Evolutionary conservation across 2,888 invertebrate species (phyloP), one percentile per base, ranked within the genome.

Genomic region (Drosophila neutralis): DNA sequence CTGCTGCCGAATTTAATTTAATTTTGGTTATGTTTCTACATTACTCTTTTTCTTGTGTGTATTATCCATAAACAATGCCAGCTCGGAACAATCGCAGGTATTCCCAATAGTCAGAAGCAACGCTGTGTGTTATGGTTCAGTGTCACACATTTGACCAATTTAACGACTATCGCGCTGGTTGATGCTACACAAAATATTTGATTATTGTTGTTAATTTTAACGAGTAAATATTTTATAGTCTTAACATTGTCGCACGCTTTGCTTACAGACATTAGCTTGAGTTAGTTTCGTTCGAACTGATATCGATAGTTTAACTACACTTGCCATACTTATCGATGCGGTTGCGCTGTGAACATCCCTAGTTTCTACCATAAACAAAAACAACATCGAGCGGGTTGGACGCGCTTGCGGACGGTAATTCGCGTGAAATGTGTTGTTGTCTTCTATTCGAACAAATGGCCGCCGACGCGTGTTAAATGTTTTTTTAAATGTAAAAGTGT

Each of bases 381-480:
- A 78, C 82, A 77, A 81, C 73, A 60, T 63, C 56, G 65, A 78
- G 68, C 78, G 82, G 78, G 38, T 68, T 53, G 18, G 68, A 48
- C 78, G 78, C 73, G 82, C 51, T 29, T 21, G 65, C 82, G 78
- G 82, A 77, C 73, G 78, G 62, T 21, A 62, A 67, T 62, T 81
- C 82, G 78, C 68, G 73, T 72, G 59, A 33, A 57, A 52, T 52
- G 62, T 65, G 35, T 53, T 59, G 49, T 78, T 72, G 62, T 71
- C 58, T 53, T 60, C 31, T 59, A 70, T 79, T 78, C 78, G 78
- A 78, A 78, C 82, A 78, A 78, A 82, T 82, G 82, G 78, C 78
- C 78, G 82, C 78, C 82, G 81, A 71, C 77, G 82, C 78, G 78
- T 64, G 66, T 73, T 69, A 38, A 66, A 56, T 69, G 54, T 76